Evolutionary conservation across 2,113 vertebrate species (phyloP), one percentile per base, ranked within the genome.

Genomic region (Phrynocephalus versicolor): DNA sequence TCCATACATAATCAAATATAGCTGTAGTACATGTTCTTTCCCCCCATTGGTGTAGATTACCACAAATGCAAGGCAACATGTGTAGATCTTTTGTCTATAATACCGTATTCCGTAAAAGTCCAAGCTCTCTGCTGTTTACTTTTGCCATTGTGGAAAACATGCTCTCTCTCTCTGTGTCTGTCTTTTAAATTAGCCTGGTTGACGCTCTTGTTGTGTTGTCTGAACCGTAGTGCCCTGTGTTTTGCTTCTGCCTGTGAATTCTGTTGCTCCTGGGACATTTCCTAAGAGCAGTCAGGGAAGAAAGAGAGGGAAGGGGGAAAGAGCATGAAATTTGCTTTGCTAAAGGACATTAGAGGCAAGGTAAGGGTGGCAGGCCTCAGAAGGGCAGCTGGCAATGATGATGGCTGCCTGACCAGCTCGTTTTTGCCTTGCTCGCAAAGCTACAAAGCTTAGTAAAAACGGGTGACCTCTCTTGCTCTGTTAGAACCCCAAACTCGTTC

Each of bases 51-150:
- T 98, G 97, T 99, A 96, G 97, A 98, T 97, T 98, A 99, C 98
- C 98, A 99, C 98, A 98, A 97, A 98, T 97, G 97, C 98, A 99
- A 99, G 98, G 98, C 98, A 99, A 98, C 98, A 97, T 97, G 98
- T 99, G 98, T 98, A 97, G 96, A 94, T 96, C 94, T 95, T 95
- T 96, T 96, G 94, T 96, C 96, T 97, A 96, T 95, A 95, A 96
- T 95, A 96, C 96, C 95, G 95, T 93, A 94, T 92, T 95, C 94
- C 95, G 93, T 93, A 30, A 67, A 95, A 81, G 96, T 97, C 96
- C 96, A 95, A 93, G 95, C 91, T 95, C 89, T 96, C 88, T 88
- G 95, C 91, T 90, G 95, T 94, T 81, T 93, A 94, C 89, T 95
- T 96, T 95, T 88, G 96, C 95, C 95, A 93, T 94, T 96, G 96